Conservation (phyloP, 1,140 invertebrate genomes). For the Drosophila cardini region DNA sequence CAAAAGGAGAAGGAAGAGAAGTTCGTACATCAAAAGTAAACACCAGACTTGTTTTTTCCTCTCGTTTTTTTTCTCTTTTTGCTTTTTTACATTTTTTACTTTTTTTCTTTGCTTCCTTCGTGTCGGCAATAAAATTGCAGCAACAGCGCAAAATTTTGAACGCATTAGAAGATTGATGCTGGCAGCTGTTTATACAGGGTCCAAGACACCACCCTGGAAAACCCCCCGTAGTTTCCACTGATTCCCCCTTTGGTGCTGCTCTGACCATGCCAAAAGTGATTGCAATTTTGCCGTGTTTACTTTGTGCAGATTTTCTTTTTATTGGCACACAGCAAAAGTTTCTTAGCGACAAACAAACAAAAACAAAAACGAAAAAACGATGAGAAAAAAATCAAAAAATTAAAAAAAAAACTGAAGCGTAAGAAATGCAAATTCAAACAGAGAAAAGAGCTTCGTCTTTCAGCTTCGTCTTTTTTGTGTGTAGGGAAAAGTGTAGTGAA, state of each 20-base stretch:
- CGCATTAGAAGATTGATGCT: conserved; percentile 82
- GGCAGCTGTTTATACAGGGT: conserved; percentile 70
- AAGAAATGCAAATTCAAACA: conserved; percentile 68
- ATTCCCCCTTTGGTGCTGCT: neutral
- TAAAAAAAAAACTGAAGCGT: conserved; percentile 36
- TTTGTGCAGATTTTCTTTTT: conserved; percentile 74
- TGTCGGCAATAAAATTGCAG: conserved; percentile 64
- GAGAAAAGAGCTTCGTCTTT: conserved; percentile 52
- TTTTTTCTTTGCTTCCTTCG: conserved; percentile 22
- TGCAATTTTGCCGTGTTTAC: conserved; percentile 76
- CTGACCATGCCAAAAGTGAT: conserved; percentile 54
- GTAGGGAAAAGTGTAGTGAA: conserved; percentile 35
- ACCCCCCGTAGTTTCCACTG: too few species aligned
- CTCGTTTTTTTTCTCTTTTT: too few species aligned
- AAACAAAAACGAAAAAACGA: conserved; percentile 3
- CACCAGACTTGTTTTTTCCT: conserved; percentile 10
- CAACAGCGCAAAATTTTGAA: conserved; percentile 77
- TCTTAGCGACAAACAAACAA: conserved; percentile 54
- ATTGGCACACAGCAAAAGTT: conserved; percentile 56
- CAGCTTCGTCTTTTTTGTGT: conserved; percentile 24
- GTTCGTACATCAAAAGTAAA: conserved; percentile 44
- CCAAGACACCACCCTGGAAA: neutral
- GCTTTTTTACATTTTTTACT: neutral
- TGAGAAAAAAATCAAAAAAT: conserved; percentile 2
- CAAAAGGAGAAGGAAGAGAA: neutral